phyloP scores from a whole-genome alignment of 2,113 vertebrate genomes.

The Propithecus coquereli region DNA sequence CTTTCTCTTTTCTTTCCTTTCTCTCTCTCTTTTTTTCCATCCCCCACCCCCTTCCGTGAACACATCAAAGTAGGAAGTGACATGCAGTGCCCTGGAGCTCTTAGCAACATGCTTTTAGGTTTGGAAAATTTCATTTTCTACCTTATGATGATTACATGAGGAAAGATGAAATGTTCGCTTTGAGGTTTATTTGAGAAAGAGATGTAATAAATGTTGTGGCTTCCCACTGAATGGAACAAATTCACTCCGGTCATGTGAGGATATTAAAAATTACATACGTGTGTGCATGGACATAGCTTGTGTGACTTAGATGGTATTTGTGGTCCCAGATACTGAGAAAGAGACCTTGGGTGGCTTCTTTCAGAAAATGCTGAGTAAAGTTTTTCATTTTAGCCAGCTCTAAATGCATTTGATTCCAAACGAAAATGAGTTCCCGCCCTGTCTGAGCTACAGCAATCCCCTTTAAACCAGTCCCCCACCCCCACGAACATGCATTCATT shows the following conservation, averaged over 20 bases:
- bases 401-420: conserved; percentile 44
- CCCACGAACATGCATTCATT: neutral
- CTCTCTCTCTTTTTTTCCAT: conserved; percentile 28
- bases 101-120: conserved; percentile 84
- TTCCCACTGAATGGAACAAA: conserved; percentile 79
- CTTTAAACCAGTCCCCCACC: neutral
- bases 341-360: conserved; percentile 26
- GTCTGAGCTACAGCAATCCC: conserved; percentile 39
- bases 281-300: conserved; percentile 42
- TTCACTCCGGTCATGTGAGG: conserved; percentile 53
- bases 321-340: conserved; percentile 38
- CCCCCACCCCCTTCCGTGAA: conserved; percentile 35
- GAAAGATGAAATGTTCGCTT: conserved; percentile 82
- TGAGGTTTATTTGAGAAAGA: conserved; percentile 82
- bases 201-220: conserved; percentile 79
- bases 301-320: conserved; percentile 30
- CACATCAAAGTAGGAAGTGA: conserved; percentile 84
- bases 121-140: conserved; percentile 85
- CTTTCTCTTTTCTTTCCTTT: conserved; percentile 48
- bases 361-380: conserved; percentile 66
- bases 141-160: conserved; percentile 82
- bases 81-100: conserved; percentile 79
- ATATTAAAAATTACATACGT: conserved; percentile 69
- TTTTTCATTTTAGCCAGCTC: conserved; percentile 64
- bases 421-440: conserved; percentile 64